Evolutionary conservation across 2,888 invertebrate species (phyloP), one percentile per base, ranked within the genome.

Genomic region (Latrodectus elegans): DNA sequence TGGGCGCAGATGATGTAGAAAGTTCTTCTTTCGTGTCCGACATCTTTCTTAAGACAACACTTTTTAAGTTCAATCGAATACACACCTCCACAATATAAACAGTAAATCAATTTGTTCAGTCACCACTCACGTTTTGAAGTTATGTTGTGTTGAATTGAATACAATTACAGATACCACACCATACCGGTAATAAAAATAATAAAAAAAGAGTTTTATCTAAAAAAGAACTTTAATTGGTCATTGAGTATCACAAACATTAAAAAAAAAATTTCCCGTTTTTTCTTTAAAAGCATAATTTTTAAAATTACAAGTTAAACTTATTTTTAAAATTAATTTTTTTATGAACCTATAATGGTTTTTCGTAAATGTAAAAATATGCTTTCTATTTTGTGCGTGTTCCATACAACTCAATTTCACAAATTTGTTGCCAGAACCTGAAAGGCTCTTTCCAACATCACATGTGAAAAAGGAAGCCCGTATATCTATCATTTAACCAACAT

Each of bases 11-110:
- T 68, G 87, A 83, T 74, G 87, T 17, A 51, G 83, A 83, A 78
- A 83, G 78, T 70, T 88, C 87, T 78, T 88, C 87, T 70, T 88
- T 88, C 14, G 87, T 88, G 78, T 88, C 87, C 82, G 87, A 88
- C 87, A 88, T 88, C 78, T 77, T 87, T 73, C 65, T 71, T 26
- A 22, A 11, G 26, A n/a, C 26, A 52, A 78, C 81, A 72, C 60
- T 74, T 68, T 49, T 72, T 73, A 74, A 83, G 73, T 53, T 78
- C 74, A 64, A 73, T 60, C 53, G 65, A 88, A 74, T 65, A 52
- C 70, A 72, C 60, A 76, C 87, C 83, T 73, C 70, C 68, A 74
- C 73, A 78, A 70, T 65, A 81, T 65, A 81, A 84, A 73, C 71
- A 71, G 65, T 55, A 68, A 75, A 75, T 71, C 38, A 38, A 38